Evolutionary conservation across 2,113 vertebrate species (phyloP).

Genomic region (zebrafish (Danio rerio)): DNA sequence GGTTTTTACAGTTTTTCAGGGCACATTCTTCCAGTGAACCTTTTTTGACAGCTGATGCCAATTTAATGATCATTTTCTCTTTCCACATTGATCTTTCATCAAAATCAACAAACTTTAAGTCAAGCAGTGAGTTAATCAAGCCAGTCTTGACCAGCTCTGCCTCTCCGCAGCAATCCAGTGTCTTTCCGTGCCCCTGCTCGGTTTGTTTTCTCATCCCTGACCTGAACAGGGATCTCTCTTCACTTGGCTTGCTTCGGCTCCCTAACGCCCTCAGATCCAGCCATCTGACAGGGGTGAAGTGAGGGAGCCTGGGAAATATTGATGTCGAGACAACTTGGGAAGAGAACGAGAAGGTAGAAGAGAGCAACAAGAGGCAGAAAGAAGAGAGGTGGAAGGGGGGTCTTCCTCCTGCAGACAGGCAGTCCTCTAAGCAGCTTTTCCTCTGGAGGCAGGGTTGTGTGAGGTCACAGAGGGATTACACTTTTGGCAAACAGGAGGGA

Average conservation of each 20-base stretch:
- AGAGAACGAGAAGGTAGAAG: not conserved
- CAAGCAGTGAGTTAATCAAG: constrained; percentile 58
- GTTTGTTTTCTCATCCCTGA: constrained; percentile 66
- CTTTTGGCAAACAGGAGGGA: constrained; percentile 83
- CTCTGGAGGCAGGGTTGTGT: constrained; percentile 76
- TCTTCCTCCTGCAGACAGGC: constrained; percentile 66
- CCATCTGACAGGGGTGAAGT: constrained; percentile 46
- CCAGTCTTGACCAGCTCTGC: constrained; percentile 17
- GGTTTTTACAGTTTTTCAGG: not conserved
- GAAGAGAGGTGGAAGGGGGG: constrained; percentile 59
- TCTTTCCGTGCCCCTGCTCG: constrained; percentile 31
- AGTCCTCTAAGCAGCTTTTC: constrained; percentile 81
- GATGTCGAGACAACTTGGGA: constrained; percentile 27
- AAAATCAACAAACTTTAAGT: constrained; percentile 1
- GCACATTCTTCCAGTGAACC: not conserved
- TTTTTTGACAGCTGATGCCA: not conserved
- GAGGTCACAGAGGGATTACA: constrained; percentile 79
- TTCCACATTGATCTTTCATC: not conserved
- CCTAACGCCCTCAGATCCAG: constrained; percentile 54
- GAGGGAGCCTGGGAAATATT: constrained; percentile 53
- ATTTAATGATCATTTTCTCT: not conserved
- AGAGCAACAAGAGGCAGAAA: constrained; percentile 27
- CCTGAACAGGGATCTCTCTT: constrained; percentile 65
- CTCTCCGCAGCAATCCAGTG: constrained; percentile 41
- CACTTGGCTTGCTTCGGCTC: constrained; percentile 66